phyloP scores from a whole-genome alignment of 2,113 vertebrate species.

The Podiceps cristatus region DNA sequence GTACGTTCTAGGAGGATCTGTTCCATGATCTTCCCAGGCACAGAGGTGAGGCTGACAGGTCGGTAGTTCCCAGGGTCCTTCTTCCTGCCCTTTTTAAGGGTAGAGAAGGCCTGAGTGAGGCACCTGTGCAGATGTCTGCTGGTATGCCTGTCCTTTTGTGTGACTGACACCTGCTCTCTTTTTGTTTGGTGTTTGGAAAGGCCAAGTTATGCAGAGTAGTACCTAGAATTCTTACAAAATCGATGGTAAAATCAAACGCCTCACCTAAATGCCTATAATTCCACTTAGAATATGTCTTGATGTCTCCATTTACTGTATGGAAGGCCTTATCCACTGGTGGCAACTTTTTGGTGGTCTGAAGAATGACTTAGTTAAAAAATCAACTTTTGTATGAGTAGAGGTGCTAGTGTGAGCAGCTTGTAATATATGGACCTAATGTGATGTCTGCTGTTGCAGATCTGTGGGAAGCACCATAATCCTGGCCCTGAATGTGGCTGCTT shows the following conservation, averaged over 20 bases:
- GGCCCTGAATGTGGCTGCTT: background rate
- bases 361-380: background rate
- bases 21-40: too few relatives aligned
- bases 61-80: too few relatives aligned
- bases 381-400: background rate
- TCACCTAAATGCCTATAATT: background rate
- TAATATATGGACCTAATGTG: background rate
- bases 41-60: too few relatives aligned
- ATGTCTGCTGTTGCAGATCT: background rate
- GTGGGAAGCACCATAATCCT: background rate
- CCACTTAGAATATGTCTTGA: background rate
- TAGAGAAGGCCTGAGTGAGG: background rate
- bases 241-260: rapidly evolving
- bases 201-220: background rate
- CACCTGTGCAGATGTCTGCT: background rate
- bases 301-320: background rate
- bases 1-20: too few relatives aligned
- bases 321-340: background rate
- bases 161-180: background rate
- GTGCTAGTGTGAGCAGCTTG: background rate
- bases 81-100: too few relatives aligned
- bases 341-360: background rate
- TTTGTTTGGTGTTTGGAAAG: background rate
- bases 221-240: background rate
- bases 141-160: background rate